Percentiles rank a stretch among this genome's conserved stretches.
Evolutionary conservation across 2,888 invertebrate species (phyloP).

Genomic region (Selenia dentaria): DNA sequence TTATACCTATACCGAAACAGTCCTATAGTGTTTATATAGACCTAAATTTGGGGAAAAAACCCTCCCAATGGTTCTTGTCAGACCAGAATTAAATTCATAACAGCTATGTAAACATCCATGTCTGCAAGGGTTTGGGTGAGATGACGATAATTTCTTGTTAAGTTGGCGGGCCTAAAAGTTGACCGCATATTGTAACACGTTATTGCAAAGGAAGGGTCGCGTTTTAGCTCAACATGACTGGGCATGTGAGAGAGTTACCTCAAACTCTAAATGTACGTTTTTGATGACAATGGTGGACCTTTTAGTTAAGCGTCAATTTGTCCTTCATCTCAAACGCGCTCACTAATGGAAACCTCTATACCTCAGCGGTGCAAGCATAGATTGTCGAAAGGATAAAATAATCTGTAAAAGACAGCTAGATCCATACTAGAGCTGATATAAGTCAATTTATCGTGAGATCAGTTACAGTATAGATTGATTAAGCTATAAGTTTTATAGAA

Average conservation of each 20-base stretch:
- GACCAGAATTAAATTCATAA: constrained; percentile 9
- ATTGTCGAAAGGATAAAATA: too few relatives aligned
- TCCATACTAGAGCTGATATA: too few relatives aligned
- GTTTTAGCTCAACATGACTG: constrained; percentile 53
- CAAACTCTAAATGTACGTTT: constrained; percentile 38
- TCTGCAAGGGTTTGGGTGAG: constrained; percentile 21
- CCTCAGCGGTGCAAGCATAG: too few relatives aligned
- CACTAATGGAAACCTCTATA: constrained; percentile 5
- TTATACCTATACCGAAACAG: too few relatives aligned
- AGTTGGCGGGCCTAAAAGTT: constrained; percentile 51
- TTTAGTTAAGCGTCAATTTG: constrained; percentile 47
- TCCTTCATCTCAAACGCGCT: constrained; percentile 42
- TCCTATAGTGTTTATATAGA: too few relatives aligned
- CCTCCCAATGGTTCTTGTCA: constrained; percentile 9
- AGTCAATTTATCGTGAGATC: too few relatives aligned
- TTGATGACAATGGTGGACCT: constrained; percentile 42
- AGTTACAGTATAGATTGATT: too few relatives aligned
- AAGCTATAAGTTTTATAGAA: too few relatives aligned
- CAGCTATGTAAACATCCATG: constrained; percentile 5
- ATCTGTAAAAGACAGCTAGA: too few relatives aligned
- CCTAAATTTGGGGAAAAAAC: constrained; percentile 10
- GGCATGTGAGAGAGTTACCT: constrained; percentile 54
- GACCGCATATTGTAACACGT: constrained; percentile 52
- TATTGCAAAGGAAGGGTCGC: constrained; percentile 55
- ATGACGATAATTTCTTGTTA: constrained; percentile 47